A percentile compares a stretch with the other conserved stretches of the same genome.
phyloP scores from a whole-genome alignment of 2,113 vertebrate species.

The Catharus minimus region DNA sequence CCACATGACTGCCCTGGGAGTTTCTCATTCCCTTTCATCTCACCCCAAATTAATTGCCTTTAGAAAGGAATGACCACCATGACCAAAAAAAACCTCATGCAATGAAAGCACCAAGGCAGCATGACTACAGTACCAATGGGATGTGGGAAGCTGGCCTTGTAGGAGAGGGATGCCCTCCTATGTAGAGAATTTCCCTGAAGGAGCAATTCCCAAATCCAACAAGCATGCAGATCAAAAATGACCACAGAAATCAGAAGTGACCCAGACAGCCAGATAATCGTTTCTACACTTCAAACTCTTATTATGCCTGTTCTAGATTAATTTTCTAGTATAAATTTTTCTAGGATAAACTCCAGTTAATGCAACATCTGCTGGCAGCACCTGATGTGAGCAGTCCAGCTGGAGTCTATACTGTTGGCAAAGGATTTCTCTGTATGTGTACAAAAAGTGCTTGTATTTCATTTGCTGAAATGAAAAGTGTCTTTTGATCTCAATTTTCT shows the following conservation, averaged over 20 bases:
- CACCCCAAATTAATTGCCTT: background rate
- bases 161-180: accelerated
- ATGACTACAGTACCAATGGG: accelerated
- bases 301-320: background rate
- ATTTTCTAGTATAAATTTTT: background rate
- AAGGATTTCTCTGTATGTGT: background rate
- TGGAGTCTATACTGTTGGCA: background rate
- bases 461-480: background rate
- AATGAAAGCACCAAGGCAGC: background rate
- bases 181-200: background rate
- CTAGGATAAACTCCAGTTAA: background rate
- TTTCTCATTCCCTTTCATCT: background rate
- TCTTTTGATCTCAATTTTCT: constrained; percentile 2
- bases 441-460: background rate
- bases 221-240: background rate
- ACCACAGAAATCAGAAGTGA: background rate
- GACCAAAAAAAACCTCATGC: background rate
- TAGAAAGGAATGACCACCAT: background rate
- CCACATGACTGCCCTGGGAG: background rate
- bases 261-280: background rate
- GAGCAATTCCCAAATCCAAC: background rate
- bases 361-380: background rate
- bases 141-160: background rate
- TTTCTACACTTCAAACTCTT: background rate
- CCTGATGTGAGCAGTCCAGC: background rate